Percentiles rank a stretch among this genome's conserved stretches.
phyloP scores from a whole-genome alignment of 2,797 vertebrate species.

The Brotula barbata region DNA sequence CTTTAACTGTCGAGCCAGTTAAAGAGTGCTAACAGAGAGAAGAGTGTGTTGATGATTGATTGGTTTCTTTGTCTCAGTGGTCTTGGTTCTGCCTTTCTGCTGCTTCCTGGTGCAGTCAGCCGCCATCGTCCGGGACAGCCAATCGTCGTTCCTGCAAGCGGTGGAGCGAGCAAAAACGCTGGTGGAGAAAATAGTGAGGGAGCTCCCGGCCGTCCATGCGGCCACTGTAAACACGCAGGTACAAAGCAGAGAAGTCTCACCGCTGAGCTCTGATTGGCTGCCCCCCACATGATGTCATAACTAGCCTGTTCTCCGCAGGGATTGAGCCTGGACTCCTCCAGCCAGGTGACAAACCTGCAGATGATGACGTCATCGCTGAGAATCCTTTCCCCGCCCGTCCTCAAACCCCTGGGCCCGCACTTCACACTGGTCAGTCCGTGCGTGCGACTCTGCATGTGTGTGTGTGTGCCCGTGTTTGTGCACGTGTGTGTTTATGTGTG shows the following conservation, averaged over 20 bases:
- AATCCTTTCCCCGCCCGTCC: slow-evolving; percentile 63
- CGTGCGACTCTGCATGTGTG: not conserved
- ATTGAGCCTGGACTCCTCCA: slow-evolving; percentile 50
- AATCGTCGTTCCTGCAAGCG: slow-evolving; percentile 58
- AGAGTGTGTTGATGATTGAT: too few species aligned
- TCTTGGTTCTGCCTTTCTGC: slow-evolving; percentile 43
- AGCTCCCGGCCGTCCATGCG: slow-evolving; percentile 53
- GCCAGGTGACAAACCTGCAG: slow-evolving; percentile 49
- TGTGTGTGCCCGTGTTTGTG: not conserved
- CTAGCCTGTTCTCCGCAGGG: slow-evolving; percentile 41
- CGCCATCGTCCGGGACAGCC: slow-evolving; percentile 51
- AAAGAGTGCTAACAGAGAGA: too few species aligned
- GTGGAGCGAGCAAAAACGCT: slow-evolving; percentile 69
- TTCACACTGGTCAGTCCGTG: slow-evolving; percentile 70
- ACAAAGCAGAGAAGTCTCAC: not conserved
- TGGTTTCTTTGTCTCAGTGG: slow-evolving; percentile 41
- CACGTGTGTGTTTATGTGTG: too few species aligned
- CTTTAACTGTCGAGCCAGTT: too few species aligned
- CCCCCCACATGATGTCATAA: not conserved
- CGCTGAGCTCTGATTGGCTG: not conserved
- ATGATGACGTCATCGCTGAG: slow-evolving; percentile 50
- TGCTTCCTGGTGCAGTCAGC: slow-evolving; percentile 55
- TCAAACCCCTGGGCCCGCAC: slow-evolving; percentile 51
- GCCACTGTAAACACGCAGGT: slow-evolving; percentile 57
- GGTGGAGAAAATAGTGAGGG: slow-evolving; percentile 72